Evolutionary conservation across 1,140 invertebrate genomes (phyloP).

Genomic region (Hormaphis cornu): DNA sequence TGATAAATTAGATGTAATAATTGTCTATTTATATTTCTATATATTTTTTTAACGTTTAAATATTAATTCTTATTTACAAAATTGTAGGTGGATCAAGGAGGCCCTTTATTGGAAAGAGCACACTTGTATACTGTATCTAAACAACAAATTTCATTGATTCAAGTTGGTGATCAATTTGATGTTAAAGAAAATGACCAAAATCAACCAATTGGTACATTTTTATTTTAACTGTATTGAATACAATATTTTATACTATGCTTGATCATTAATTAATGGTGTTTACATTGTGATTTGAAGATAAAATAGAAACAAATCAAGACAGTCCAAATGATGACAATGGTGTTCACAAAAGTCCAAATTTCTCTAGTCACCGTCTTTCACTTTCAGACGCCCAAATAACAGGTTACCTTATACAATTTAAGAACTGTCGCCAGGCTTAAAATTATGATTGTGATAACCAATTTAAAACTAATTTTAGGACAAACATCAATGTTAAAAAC

Average conservation of each 20-base stretch:
- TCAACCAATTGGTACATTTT: conserved; percentile 9
- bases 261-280: neutral
- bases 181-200: conserved; percentile 10
- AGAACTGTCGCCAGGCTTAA: too few species aligned
- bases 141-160: conserved; percentile 58
- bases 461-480: neutral
- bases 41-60: neutral
- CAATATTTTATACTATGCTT: neutral
- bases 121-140: conserved; percentile 60
- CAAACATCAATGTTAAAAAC: conserved; percentile 11
- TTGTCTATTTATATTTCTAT: neutral
- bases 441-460: neutral
- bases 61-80: conserved; percentile 1
- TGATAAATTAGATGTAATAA: conserved; percentile 18
- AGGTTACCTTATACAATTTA: conserved; percentile 1
- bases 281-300: neutral
- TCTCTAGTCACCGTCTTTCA: conserved; percentile 11
- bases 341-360: conserved; percentile 5
- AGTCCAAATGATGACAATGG: conserved; percentile 5
- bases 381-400: neutral
- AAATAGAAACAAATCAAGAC: neutral
- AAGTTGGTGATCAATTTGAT: conserved; percentile 40
- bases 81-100: conserved; percentile 19
- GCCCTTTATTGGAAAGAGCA: conserved; percentile 50
- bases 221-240: neutral